Evolutionary conservation across 2,797 vertebrate genomes (phyloP), one percentile per base, ranked within the genome.

Genomic region (Decapterus maruadsi): DNA sequence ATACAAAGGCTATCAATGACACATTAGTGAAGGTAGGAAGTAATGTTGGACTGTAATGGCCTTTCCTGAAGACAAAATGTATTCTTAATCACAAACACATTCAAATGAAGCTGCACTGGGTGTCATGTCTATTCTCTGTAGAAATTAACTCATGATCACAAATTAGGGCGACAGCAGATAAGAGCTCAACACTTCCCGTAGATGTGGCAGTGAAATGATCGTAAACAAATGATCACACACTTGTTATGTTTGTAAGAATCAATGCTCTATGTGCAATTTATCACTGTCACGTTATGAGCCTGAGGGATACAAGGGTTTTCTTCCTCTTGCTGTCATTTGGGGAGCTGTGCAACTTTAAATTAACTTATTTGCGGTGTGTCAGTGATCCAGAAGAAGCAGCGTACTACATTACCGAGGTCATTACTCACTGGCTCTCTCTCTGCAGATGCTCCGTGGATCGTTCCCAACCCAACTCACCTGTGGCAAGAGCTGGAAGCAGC

Each of bases 401-500:
- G 36, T 60, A 26, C 40, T 67, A 50, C 31, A 31, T 58, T 20
- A 22, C 20, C 57, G 60, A 84, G 78, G 54, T 75, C 78, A 78
- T 85, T 82, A 75, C 36, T 81, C 71, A 58, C n/a, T 48, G 66
- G 62, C 59, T 22, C 9, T 6, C 58, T 80, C 63, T 58, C 38
- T 78, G 78, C 84, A 72, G 69, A 80, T 43, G 68, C 51, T 16
- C 60, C 9, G 5, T 73, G 75, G 75, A 73, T 78, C 60, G 38
- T 68, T 56, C 53, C 48, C 38, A 62, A 72, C 76, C 57, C 51
- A 43, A 72, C 61, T 69, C 1, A 71, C 84, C 88, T 61, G 74
- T 85, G 76, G 90, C 81, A 63, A 76, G 75, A 62, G 76, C 82
- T 74, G 50, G n/a, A 50, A 74, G 67, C 59, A 40, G 60, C 26